These are phyloP conservation scores for Sebastes dallii DNA, from an alignment of 2,797 vertebrate species.

Conservation along the genomic window DNA sequence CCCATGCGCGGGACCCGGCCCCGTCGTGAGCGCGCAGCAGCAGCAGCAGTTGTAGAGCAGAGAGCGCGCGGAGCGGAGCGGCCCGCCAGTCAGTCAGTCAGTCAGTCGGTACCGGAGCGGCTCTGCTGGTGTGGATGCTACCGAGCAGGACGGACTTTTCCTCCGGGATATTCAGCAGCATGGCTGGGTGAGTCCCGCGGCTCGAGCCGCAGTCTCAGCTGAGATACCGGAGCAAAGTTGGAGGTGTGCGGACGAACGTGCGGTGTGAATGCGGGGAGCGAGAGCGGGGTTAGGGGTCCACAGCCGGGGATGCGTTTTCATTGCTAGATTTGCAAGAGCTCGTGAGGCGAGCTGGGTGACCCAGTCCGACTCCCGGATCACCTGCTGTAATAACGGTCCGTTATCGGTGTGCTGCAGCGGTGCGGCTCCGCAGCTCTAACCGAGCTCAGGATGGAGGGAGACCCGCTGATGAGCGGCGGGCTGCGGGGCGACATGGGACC, in stretches of 20 bases:
- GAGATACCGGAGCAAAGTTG: constrained; percentile 3
- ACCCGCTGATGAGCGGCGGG: neutral
- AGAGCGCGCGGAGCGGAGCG: neutral
- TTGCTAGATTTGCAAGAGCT: neutral
- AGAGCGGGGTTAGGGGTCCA: neutral
- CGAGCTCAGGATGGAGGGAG: neutral
- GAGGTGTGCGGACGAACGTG: neutral
- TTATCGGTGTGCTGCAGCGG: neutral
- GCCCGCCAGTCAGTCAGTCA: neutral
- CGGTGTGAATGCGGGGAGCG: neutral
- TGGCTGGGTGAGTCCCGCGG: constrained; percentile 34
- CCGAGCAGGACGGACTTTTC: constrained; percentile 14
- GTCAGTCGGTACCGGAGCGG: neutral
- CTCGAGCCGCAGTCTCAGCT: neutral
- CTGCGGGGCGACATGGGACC: neutral
- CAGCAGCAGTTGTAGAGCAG: neutral
- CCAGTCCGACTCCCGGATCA: neutral
- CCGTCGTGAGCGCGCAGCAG: constrained; percentile 27
- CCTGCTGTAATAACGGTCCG: too few relatives aligned
- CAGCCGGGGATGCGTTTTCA: neutral
- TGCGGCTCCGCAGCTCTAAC: neutral
- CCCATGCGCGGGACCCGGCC: neutral
- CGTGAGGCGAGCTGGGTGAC: neutral
- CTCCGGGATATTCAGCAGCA: constrained; percentile 30
- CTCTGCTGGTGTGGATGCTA: constrained; percentile 31